A percentile compares a stretch with the other conserved stretches of the same genome.
These are phyloP conservation scores for Dinocampus coccinellae DNA, from an alignment of 2,888 invertebrate genomes.

Conservation along the genomic window DNA sequence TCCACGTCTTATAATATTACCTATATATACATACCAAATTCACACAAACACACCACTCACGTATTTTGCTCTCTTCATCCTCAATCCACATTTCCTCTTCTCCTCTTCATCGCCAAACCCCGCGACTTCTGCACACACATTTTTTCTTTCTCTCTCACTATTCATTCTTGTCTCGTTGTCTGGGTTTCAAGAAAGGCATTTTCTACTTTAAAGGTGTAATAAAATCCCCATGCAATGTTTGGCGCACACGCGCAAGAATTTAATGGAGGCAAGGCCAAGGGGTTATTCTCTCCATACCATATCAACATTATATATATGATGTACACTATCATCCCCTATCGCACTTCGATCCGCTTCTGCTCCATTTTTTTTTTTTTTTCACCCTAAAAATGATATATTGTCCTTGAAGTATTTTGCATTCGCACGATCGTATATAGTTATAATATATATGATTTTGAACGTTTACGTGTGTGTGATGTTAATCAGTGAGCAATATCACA, in stretches of 20 bases:
- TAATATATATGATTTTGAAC: constrained; percentile 29
- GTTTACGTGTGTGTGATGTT: constrained; percentile 22
- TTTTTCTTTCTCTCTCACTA: background rate
- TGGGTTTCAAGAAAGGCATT: constrained; percentile 17
- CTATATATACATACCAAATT: background rate
- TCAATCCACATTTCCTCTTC: background rate
- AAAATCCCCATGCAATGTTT: background rate
- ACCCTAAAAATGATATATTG: background rate
- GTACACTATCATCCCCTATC: background rate
- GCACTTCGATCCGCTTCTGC: background rate
- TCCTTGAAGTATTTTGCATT: background rate
- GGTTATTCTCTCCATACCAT: constrained; percentile 37
- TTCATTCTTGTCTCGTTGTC: constrained; percentile 11
- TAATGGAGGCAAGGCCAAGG: constrained; percentile 47
- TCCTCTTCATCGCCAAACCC: no score
- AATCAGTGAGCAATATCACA: background rate
- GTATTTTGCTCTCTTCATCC: background rate
- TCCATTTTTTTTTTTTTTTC: no score
- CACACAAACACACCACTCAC: background rate
- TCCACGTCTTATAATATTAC: background rate
- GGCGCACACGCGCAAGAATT: constrained; percentile 27
- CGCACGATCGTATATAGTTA: background rate
- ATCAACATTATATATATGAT: background rate
- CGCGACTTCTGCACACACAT: no score
- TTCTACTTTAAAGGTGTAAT: constrained; percentile 16